Evolutionary conservation across 2,113 vertebrate species (phyloP).

Genomic region (Blennius ocellaris): DNA sequence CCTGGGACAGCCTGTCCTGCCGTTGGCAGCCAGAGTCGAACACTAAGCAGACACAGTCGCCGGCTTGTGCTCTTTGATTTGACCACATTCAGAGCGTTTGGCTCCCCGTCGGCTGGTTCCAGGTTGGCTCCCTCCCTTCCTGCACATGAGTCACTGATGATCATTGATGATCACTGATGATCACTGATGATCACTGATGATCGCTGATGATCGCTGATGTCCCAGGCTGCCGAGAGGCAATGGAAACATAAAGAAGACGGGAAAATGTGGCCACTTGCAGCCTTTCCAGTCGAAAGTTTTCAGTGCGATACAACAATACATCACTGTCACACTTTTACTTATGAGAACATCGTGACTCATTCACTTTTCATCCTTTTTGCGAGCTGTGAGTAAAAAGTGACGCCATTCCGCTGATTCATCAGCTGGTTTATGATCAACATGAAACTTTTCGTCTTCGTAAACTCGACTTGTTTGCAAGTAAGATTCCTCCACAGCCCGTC

Average conservation of each 20-base stretch:
- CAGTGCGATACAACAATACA: constrained; percentile 4
- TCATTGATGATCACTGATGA: constrained; percentile 41
- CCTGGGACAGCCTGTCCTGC: constrained; percentile 3
- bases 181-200: constrained; percentile 44
- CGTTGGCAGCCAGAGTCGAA: constrained; percentile 21
- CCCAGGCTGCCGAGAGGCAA: constrained; percentile 21
- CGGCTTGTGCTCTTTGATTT: constrained; percentile 41
- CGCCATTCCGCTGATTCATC: constrained; percentile 17
- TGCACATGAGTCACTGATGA: constrained; percentile 63
- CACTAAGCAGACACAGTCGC: background rate
- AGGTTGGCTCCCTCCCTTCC: constrained; percentile 52
- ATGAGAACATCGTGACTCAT: constrained; percentile 54
- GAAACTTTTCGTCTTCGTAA: no score
- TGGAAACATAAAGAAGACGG: constrained; percentile 3
- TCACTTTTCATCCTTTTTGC: constrained; percentile 8
- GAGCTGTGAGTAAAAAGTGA: constrained; percentile 20
- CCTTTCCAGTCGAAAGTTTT: background rate
- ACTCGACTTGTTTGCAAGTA: background rate
- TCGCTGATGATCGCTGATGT: constrained; percentile 53
- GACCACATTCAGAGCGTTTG: constrained; percentile 34
- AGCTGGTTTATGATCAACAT: background rate
- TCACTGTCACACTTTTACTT: constrained; percentile 53
- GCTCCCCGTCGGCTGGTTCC: constrained; percentile 46
- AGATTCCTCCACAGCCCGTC: background rate
- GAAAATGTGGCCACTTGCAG: background rate